A percentile compares a stretch with the other conserved stretches of the same genome.
Conservation (phyloP, 2,888 invertebrate species). For the Tipula lateralis region DNA sequence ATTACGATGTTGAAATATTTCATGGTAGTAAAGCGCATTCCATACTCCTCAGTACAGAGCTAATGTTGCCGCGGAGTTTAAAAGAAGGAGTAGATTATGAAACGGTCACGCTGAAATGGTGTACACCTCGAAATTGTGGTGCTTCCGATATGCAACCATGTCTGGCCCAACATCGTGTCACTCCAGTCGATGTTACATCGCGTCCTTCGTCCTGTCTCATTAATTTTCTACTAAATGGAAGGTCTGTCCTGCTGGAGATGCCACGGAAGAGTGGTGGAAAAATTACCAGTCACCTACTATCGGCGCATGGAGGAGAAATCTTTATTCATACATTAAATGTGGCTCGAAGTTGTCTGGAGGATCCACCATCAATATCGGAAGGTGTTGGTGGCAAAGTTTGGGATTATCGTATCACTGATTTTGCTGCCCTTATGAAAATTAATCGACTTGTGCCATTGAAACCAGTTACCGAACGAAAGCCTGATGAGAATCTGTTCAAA, state of each 20-base stretch:
- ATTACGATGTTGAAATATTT: constrained; percentile 97
- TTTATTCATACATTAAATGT: constrained; percentile 90
- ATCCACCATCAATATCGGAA: constrained; percentile 92
- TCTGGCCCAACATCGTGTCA: constrained; percentile 82
- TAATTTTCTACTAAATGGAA: constrained; percentile 91
- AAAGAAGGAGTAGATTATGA: constrained; percentile 73
- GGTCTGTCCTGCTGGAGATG: constrained; percentile 90
- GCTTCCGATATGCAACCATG: constrained; percentile 76
- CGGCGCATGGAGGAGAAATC: constrained; percentile 92
- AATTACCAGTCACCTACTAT: constrained; percentile 85
- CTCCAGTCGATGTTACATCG: constrained; percentile 94
- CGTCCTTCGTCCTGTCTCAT: constrained; percentile 95
- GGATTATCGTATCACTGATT: constrained; percentile 79
- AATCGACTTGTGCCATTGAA: constrained; percentile 73
- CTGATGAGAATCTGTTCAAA: constrained; percentile 52
- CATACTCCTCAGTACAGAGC: constrained; percentile 67
- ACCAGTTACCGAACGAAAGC: constrained; percentile 43
- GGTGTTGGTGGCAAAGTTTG: constrained; percentile 91
- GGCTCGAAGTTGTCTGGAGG: constrained; percentile 80
- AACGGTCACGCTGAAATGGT: constrained; percentile 89
- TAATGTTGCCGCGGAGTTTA: constrained; percentile 53
- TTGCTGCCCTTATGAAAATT: constrained; percentile 81
- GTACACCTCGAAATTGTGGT: constrained; percentile 86
- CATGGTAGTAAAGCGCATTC: constrained; percentile 83
- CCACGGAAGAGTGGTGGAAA: constrained; percentile 77